Evolutionary conservation across 2,888 invertebrate genomes (phyloP).

Genomic region (Agrilus biguttatus): DNA sequence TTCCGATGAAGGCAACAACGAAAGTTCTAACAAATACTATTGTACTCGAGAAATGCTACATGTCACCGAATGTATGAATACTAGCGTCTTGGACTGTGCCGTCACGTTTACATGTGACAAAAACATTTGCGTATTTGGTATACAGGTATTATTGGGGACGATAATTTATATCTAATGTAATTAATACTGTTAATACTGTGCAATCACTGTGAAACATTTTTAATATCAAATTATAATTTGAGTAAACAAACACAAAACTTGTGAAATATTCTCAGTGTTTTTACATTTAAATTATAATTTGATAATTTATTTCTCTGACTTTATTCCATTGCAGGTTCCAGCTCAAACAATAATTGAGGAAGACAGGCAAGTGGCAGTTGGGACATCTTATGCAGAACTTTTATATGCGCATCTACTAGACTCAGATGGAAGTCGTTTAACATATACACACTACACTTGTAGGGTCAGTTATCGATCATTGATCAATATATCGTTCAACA

Average conservation of each 20-base stretch:
- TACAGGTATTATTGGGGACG: constrained; percentile 35
- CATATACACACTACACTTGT: constrained; percentile 70
- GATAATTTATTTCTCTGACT: too few species aligned
- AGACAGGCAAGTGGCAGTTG: constrained; percentile 23
- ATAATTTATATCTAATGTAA: too few species aligned
- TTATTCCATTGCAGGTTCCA: constrained; percentile 42
- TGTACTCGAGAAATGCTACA: constrained; percentile 53
- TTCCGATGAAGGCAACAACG: constrained; percentile 15
- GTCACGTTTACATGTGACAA: constrained; percentile 70
- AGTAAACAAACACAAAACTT: too few species aligned
- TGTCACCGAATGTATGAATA: constrained; percentile 59
- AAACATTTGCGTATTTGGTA: constrained; percentile 62
- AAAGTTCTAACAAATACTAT: constrained; percentile 40
- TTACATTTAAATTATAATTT: too few species aligned
- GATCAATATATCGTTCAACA: constrained; percentile 67
- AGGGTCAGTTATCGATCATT: constrained; percentile 59
- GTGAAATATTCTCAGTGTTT: too few species aligned
- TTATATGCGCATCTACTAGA: constrained; percentile 70
- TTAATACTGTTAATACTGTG: too few species aligned
- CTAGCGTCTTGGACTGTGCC: constrained; percentile 60
- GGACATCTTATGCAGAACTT: constrained; percentile 51
- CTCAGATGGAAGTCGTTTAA: constrained; percentile 62
- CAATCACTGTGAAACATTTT: too few species aligned
- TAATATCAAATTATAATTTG: too few species aligned
- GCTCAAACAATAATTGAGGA: constrained; percentile 49